Evolutionary conservation across 1,140 invertebrate species (phyloP), one percentile per base, ranked within the genome.

Genomic region (Camponotus floridanus): DNA sequence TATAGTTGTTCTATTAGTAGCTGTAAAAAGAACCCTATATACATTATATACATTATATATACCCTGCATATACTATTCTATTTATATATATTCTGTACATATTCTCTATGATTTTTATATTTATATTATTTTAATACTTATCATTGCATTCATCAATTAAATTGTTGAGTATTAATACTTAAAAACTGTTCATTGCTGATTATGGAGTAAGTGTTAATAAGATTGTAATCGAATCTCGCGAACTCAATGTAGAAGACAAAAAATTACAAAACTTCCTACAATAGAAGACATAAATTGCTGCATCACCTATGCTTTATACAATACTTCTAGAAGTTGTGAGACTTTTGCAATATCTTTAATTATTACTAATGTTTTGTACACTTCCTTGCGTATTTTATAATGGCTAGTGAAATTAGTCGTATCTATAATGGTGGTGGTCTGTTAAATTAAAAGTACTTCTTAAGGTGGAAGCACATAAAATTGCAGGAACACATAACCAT

Each of bases 291-390:
- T 26, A 26, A 26, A 26, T 26, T 8, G 64, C 33, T 65, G 18
- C 18, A 65, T 65, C 64, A n/a, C 64, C 39, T 0, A 65, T 18
- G 18, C 64, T 33, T 65, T 65, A 33, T 42, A 33, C 33, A 65
- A 15, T 26, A 26, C 64, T 36, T 65, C 64, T 39, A 65, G 7
- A 65, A 65, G 64, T 39, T 65, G 64, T 39, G 64, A 65, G 8
- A 65, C 64, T 65, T 65, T n/a, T n/a, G 33, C 33, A 11, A 62
- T 62, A 31, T 62, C 59, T 31, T 48, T 48, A 48, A 48, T 2
- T 48, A 11, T 48, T 48, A 15, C 45, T 8, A 8, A 8, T 9
- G 9, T 48, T 33, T 21, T 62, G 13, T 62, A 62, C 13, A 62
- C 11, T 51, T 51, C 1, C 15, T 51, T 51, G 48, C 15, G 45